A percentile compares a stretch with the other conserved stretches of the same genome.
phyloP scores from a whole-genome alignment of 1,140 invertebrate species.

The Stratiolaelaps scimitus region DNA sequence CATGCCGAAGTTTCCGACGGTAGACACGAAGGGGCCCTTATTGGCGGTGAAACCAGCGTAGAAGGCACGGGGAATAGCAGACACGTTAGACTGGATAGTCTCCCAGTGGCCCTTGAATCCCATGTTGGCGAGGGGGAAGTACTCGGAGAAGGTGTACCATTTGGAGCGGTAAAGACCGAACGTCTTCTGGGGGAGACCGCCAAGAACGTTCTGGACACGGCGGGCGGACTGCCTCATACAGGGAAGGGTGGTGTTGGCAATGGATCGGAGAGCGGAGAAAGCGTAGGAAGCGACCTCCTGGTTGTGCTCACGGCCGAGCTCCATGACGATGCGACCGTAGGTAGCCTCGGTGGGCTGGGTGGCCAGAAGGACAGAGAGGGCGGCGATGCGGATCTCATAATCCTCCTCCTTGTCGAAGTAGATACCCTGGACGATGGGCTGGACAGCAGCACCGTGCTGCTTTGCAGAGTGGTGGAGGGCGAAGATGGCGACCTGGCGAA shows the following conservation, averaged over 20 bases:
- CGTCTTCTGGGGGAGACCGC: background rate
- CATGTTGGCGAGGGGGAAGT: slow-evolving; percentile 2
- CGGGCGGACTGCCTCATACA: slow-evolving; percentile 28
- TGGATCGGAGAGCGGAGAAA: slow-evolving; percentile 35
- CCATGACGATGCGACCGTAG: slow-evolving; percentile 35
- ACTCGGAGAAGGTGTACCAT: background rate
- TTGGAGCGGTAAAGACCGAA: slow-evolving; percentile 6
- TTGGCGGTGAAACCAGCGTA: background rate
- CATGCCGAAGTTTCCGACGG: slow-evolving; percentile 1
- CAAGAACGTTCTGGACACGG: slow-evolving; percentile 21
- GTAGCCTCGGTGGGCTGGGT: slow-evolving; percentile 33
- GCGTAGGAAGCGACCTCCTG: slow-evolving; percentile 38
- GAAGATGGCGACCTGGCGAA: slow-evolving; percentile 25
- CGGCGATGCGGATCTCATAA: slow-evolving; percentile 35
- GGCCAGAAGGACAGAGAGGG: slow-evolving; percentile 34
- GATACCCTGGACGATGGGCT: slow-evolving; percentile 26
- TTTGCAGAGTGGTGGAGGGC: slow-evolving; percentile 1
- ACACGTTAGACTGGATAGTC: slow-evolving; percentile 22
- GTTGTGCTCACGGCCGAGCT: slow-evolving; percentile 34
- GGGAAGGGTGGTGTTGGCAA: slow-evolving; percentile 34
- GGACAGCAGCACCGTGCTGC: slow-evolving; percentile 4
- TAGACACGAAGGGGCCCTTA: slow-evolving; percentile 15
- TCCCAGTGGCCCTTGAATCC: slow-evolving; percentile 24
- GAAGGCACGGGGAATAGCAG: slow-evolving; percentile 15
- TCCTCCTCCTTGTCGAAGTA: slow-evolving; percentile 33